Evolutionary conservation across 2,113 vertebrate species (phyloP).

Genomic region (Candoia aspera): DNA sequence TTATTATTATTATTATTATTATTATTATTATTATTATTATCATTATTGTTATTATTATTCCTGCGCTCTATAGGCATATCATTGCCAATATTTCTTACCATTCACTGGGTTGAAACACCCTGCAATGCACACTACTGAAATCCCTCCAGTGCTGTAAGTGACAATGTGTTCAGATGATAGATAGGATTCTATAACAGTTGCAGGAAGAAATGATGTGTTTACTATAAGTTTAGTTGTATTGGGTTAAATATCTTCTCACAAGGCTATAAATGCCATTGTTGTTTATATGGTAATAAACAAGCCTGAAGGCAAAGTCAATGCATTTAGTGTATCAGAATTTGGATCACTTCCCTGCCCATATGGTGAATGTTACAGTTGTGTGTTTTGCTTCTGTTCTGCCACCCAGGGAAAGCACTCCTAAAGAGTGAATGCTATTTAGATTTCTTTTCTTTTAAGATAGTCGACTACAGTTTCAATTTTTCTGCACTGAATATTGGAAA

Average conservation of each 20-base stretch:
- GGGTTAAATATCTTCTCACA: constrained; percentile 1
- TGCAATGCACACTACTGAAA: background rate
- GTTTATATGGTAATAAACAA: constrained; percentile 18
- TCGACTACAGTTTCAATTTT: background rate
- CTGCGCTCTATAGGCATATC: background rate
- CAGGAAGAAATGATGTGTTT: background rate
- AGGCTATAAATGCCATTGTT: background rate
- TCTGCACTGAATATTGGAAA: background rate
- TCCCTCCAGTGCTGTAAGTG: background rate
- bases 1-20: background rate
- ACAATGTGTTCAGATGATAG: background rate
- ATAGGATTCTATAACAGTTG: background rate
- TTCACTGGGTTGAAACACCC: background rate
- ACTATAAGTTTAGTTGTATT: constrained; percentile 16
- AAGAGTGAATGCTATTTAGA: background rate
- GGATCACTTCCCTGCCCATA: background rate
- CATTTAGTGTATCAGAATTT: constrained; percentile 12
- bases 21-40: background rate
- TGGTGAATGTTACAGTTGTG: background rate
- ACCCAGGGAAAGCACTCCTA: background rate
- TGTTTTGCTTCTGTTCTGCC: background rate
- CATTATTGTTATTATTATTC: background rate
- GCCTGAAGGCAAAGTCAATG: constrained; percentile 23
- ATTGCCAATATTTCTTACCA: background rate
- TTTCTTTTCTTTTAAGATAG: background rate